A percentile compares a stretch with the other conserved stretches of the same genome.
Conservation (phyloP, 2,888 invertebrate species). For the Balanococcus diminutus region DNA sequence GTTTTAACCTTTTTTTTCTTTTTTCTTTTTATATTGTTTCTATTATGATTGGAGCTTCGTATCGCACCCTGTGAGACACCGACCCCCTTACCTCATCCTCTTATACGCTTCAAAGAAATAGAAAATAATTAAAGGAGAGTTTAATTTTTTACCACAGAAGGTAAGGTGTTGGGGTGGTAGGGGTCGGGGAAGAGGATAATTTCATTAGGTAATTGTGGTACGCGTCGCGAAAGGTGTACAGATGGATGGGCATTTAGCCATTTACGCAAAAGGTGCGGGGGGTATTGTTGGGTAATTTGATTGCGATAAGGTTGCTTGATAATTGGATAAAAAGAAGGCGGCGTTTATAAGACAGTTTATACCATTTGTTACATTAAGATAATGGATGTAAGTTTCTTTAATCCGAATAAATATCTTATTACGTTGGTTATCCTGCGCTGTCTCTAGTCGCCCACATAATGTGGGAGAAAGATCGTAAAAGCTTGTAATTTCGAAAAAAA, state of each 20-base stretch:
- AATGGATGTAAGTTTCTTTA: constrained; percentile 49
- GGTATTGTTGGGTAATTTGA: not conserved
- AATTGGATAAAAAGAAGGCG: constrained; percentile 36
- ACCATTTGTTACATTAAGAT: constrained; percentile 50
- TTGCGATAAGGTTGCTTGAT: constrained; percentile 12
- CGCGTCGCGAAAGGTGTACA: not conserved
- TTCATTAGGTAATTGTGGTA: constrained; percentile 6
- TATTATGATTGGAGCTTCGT: not conserved
- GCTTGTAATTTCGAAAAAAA: constrained; percentile 49
- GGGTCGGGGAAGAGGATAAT: not conserved
- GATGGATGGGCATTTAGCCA: constrained; percentile 1
- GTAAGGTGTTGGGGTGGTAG: not conserved
- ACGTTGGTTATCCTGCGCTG: constrained; percentile 30
- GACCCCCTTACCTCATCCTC: not conserved
- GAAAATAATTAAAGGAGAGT: no score
- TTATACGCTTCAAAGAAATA: not conserved
- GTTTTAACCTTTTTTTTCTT: constrained; percentile 16
- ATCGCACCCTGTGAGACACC: not conserved
- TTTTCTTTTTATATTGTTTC: constrained; percentile 13
- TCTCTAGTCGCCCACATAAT: constrained; percentile 23
- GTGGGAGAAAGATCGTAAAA: constrained; percentile 42
- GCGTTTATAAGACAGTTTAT: constrained; percentile 47
- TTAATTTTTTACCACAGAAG: not conserved
- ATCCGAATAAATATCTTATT: constrained; percentile 51
- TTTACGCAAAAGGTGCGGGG: no score